These are phyloP conservation scores for Lepidotrigona ventralis DNA, from an alignment of 1,140 invertebrate species.

Conservation along the genomic window DNA sequence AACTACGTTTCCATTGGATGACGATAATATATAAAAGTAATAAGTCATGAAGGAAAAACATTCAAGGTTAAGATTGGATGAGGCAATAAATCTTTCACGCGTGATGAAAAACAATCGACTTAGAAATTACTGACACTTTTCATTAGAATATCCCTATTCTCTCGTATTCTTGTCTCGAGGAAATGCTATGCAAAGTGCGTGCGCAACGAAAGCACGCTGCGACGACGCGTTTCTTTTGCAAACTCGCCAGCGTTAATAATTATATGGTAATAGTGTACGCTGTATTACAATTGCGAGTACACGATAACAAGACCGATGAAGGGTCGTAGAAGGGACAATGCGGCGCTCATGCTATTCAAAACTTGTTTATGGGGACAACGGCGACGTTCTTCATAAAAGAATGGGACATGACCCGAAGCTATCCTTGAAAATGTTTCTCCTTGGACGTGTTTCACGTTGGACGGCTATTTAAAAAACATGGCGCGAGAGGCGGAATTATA, in stretches of 20 bases:
- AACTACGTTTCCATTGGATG: too few relatives aligned
- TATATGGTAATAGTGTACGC: slow-evolving; percentile 63
- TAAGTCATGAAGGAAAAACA: too few relatives aligned
- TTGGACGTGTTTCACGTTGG: too few relatives aligned
- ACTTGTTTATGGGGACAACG: slow-evolving; percentile 39
- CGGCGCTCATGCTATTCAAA: slow-evolving; percentile 34
- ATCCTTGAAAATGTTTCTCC: slow-evolving; percentile 6
- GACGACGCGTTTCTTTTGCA: slow-evolving; percentile 18
- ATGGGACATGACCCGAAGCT: slow-evolving; percentile 35
- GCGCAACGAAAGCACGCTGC: not conserved
- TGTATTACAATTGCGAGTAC: slow-evolving; percentile 60
- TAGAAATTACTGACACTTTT: not conserved
- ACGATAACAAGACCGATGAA: slow-evolving; percentile 59
- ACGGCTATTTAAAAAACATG: too few relatives aligned
- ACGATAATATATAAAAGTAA: too few relatives aligned
- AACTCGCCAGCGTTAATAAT: slow-evolving; percentile 53
- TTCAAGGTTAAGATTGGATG: too few relatives aligned
- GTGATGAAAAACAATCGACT: too few relatives aligned
- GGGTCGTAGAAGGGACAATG: slow-evolving; percentile 58
- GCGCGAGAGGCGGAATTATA: not conserved
- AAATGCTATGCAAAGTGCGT: not conserved
- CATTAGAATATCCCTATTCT: not conserved
- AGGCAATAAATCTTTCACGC: too few relatives aligned
- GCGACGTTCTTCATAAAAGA: slow-evolving; percentile 36
- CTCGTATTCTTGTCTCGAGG: not conserved